Evolutionary conservation across 2,113 vertebrate species (phyloP).

Genomic region (Anhinga anhinga): DNA sequence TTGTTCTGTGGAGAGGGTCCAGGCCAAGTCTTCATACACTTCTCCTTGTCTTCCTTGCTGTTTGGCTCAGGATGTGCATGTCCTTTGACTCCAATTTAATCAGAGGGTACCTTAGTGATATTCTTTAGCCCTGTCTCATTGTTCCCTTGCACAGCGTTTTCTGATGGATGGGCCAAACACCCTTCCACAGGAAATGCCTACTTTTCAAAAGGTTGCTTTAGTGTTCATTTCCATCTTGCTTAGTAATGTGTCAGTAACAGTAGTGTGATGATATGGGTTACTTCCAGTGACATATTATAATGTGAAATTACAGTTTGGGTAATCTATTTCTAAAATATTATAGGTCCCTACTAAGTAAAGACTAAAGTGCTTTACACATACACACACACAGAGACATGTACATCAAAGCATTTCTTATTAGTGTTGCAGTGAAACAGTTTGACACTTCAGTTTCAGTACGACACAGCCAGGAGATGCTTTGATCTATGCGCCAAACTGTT

Average conservation of each 20-base stretch:
- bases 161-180: background rate
- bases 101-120: background rate
- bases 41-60: background rate
- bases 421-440: background rate
- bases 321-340: background rate
- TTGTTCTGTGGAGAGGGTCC: background rate
- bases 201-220: background rate
- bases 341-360: background rate
- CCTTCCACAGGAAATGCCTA: background rate
- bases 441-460: background rate
- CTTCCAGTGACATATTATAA: background rate
- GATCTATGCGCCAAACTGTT: background rate
- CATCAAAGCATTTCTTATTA: background rate
- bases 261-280: background rate
- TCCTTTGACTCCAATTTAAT: background rate
- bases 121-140: background rate
- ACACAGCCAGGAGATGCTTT: background rate
- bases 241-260: background rate
- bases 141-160: background rate
- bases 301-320: background rate
- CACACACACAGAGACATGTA: background rate
- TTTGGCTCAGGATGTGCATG: background rate
- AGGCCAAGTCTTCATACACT: background rate
- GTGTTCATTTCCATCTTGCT: background rate
- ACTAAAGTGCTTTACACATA: background rate